A percentile compares a stretch with the other conserved stretches of the same genome.
phyloP scores from a whole-genome alignment of 2,113 vertebrate species.

The Oreochromis spilurus region DNA sequence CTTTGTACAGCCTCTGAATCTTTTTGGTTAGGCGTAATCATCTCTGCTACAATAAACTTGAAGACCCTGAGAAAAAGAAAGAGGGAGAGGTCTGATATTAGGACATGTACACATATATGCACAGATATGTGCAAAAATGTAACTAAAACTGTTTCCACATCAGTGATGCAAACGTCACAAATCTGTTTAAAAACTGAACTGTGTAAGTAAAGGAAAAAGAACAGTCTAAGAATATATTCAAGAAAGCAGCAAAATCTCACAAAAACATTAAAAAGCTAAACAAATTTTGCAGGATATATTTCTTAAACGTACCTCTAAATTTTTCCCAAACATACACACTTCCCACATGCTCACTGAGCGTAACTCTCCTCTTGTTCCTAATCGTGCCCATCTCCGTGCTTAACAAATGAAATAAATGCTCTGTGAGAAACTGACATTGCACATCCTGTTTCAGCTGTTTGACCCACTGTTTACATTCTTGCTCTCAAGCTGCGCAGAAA shows the following conservation, averaged over 20 bases:
- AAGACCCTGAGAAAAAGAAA: not conserved
- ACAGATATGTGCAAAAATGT: not conserved
- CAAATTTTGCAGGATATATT: not conserved
- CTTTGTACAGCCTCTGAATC: accelerated
- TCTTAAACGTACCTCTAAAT: not conserved
- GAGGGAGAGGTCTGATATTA: not conserved
- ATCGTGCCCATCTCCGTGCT: not conserved
- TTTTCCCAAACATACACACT: accelerated
- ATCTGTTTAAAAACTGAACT: not conserved
- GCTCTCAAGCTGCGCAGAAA: not conserved
- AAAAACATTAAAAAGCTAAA: accelerated
- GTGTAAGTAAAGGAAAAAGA: not conserved
- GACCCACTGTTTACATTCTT: not conserved
- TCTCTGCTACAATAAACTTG: not conserved
- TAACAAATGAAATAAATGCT: not conserved
- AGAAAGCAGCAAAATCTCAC: not conserved
- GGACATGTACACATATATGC: not conserved
- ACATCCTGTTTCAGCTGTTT: not conserved
- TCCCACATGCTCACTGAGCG: not conserved
- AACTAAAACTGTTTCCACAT: not conserved
- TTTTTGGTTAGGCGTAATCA: not conserved
- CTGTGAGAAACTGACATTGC: not conserved
- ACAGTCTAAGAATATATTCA: not conserved
- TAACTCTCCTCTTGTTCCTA: not conserved
- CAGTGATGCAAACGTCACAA: not conserved